Evolutionary conservation across 2,888 invertebrate species (phyloP).

Genomic region (Masnerella sp.): DNA sequence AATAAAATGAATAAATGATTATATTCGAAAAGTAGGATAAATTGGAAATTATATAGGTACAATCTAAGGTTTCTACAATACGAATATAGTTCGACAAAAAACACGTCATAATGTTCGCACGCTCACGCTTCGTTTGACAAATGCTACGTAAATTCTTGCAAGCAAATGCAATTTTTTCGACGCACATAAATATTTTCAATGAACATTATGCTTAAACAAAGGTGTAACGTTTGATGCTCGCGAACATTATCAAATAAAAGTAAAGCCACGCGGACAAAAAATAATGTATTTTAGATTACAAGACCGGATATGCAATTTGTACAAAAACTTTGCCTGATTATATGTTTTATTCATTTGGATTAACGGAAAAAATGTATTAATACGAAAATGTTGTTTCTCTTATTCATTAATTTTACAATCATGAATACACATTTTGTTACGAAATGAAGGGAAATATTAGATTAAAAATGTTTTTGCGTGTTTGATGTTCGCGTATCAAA

Average conservation of each 20-base stretch:
- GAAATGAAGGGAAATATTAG: not conserved
- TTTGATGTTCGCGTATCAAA: not conserved
- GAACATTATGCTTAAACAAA: slow-evolving; percentile 1
- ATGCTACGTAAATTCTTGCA: not conserved
- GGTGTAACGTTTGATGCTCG: not conserved
- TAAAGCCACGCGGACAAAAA: not conserved
- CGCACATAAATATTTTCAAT: slow-evolving; percentile 8
- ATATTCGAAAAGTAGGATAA: too few species aligned
- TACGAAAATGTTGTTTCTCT: not conserved
- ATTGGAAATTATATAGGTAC: too few species aligned
- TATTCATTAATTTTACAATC: not conserved
- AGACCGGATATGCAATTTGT: not conserved
- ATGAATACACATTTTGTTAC: not conserved
- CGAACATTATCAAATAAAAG: slow-evolving; percentile 12
- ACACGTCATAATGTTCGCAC: not conserved
- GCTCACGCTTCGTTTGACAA: slow-evolving; percentile 4
- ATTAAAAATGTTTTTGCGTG: slow-evolving; percentile 2
- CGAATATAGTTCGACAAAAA: not conserved
- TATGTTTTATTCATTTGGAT: slow-evolving; percentile 1
- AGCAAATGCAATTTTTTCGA: slow-evolving; percentile 8
- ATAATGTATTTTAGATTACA: slow-evolving; percentile 11
- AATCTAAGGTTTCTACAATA: too few species aligned
- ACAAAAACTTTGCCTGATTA: not conserved
- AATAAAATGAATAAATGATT: too few species aligned
- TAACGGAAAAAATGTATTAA: not conserved